phyloP scores from a whole-genome alignment of 2,888 invertebrate species.

The Eulithis prunata region DNA sequence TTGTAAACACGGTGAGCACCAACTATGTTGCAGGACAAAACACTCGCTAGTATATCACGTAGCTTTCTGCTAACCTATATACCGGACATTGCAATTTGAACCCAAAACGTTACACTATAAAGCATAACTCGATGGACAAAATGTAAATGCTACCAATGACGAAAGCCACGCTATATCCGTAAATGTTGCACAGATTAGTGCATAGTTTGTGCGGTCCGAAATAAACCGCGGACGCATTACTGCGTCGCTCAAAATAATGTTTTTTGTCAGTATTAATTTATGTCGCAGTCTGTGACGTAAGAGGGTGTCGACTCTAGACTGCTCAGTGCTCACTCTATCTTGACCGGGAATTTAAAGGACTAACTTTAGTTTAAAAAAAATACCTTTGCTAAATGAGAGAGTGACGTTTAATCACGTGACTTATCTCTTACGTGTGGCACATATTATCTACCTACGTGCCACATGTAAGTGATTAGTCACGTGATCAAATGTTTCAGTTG shows the following conservation, averaged over 20 bases:
- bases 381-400: no score
- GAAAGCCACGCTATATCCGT: constrained; percentile 29
- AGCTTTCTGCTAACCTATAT: constrained; percentile 23
- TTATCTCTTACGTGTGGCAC: no score
- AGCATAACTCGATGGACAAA: not conserved
- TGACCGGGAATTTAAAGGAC: not conserved
- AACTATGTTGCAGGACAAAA: constrained; percentile 12
- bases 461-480: no score
- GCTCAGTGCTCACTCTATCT: not conserved
- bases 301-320: constrained; percentile 19
- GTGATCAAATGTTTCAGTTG: no score
- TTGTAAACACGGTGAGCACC: constrained; percentile 11
- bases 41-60: not conserved
- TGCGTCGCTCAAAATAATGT: constrained; percentile 45
- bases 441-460: no score
- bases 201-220: constrained; percentile 39
- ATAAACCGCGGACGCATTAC: constrained; percentile 49
- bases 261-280: constrained; percentile 23
- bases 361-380: not conserved
- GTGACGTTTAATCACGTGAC: no score
- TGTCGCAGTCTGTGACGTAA: constrained; percentile 27
- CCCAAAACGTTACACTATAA: constrained; percentile 9
- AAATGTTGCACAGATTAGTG: constrained; percentile 40
- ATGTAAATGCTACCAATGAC: constrained; percentile 14
- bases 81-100: constrained; percentile 16